These are phyloP conservation scores for Epinotia ramella DNA, from an alignment of 2,888 invertebrate genomes.

Conservation along the genomic window DNA sequence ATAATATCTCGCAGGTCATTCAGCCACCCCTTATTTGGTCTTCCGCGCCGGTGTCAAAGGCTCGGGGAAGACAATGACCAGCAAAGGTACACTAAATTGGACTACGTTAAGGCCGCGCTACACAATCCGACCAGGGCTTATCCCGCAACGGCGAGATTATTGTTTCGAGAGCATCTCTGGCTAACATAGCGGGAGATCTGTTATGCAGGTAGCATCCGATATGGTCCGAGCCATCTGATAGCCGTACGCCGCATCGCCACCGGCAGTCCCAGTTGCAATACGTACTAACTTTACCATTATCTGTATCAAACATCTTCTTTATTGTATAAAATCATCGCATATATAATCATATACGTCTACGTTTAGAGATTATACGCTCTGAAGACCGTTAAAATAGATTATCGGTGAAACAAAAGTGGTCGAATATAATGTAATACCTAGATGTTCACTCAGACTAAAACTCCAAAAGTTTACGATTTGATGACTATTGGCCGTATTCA, in stretches of 20 bases:
- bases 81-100: slow-evolving; percentile 45
- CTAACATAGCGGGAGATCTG: slow-evolving; percentile 55
- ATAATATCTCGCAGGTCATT: slow-evolving; percentile 44
- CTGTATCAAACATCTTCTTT: slow-evolving; percentile 68
- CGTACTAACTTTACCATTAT: slow-evolving; percentile 60
- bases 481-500: neutral
- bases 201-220: slow-evolving; percentile 65
- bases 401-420: slow-evolving; percentile 3
- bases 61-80: slow-evolving; percentile 41
- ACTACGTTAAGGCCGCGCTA: slow-evolving; percentile 23
- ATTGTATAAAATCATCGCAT: slow-evolving; percentile 68
- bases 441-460: neutral
- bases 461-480: neutral
- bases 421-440: too few relatives aligned
- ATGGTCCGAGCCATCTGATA: slow-evolving; percentile 73
- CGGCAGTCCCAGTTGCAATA: slow-evolving; percentile 53
- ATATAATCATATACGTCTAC: slow-evolving; percentile 43
- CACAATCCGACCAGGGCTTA: slow-evolving; percentile 26
- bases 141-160: slow-evolving; percentile 56
- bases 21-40: slow-evolving; percentile 39
- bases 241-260: slow-evolving; percentile 61
- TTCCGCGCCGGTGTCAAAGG: slow-evolving; percentile 43
- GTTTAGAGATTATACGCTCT: slow-evolving; percentile 38
- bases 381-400: slow-evolving; percentile 25
- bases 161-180: slow-evolving; percentile 63